Conservation (phyloP, 2,888 invertebrate species). For the Nezara viridula region DNA sequence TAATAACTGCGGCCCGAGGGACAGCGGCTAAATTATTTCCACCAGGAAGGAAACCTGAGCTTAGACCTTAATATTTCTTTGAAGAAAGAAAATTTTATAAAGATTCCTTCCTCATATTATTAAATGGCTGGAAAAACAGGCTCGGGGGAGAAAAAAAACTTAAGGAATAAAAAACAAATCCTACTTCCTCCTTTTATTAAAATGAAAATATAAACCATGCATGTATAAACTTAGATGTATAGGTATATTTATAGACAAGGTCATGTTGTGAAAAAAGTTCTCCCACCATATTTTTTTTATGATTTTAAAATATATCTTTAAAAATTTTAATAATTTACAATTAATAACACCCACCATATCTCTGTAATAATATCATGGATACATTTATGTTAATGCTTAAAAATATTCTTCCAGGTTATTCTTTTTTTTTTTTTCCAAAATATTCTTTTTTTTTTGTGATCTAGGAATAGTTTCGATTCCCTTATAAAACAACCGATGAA, state of each 20-base stretch:
- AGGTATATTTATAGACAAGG: neutral
- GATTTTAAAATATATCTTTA: too few relatives aligned
- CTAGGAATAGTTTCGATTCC: too few relatives aligned
- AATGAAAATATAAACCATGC: conserved; percentile 18
- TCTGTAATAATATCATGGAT: too few relatives aligned
- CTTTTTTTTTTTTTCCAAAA: too few relatives aligned
- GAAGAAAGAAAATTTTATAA: conserved; percentile 35
- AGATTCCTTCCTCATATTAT: conserved; percentile 46
- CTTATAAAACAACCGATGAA: too few relatives aligned
- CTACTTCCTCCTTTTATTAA: neutral
- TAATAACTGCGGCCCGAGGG: conserved; percentile 43
- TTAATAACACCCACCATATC: too few relatives aligned
- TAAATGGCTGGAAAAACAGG: conserved; percentile 36
- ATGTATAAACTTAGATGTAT: neutral
- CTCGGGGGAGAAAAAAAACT: neutral
- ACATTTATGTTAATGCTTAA: too few relatives aligned
- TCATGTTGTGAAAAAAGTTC: neutral
- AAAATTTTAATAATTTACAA: too few relatives aligned
- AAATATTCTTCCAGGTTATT: too few relatives aligned
- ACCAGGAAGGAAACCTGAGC: conserved; percentile 44
- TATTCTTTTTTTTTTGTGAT: too few relatives aligned
- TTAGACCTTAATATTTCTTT: conserved; percentile 57
- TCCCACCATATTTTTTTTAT: too few relatives aligned
- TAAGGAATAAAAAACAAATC: neutral
- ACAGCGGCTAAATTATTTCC: conserved; percentile 54